These are phyloP conservation scores for Platichthys stellatus DNA, from an alignment of 2,113 vertebrate genomes.

Conservation along the genomic window DNA sequence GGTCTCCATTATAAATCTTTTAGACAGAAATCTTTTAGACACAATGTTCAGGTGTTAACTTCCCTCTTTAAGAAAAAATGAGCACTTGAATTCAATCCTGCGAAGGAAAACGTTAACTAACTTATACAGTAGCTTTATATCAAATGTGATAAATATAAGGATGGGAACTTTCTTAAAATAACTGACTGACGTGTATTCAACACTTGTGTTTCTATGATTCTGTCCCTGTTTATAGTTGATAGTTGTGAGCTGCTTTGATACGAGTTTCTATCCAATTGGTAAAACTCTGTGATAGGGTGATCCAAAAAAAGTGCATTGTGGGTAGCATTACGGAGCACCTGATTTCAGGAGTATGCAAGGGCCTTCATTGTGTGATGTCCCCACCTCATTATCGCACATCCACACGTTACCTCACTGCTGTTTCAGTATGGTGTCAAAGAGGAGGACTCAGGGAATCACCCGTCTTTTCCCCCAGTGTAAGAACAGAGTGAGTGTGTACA, in stretches of 20 bases:
- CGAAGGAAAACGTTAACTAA: constrained; percentile 5
- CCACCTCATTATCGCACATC: constrained; percentile 6
- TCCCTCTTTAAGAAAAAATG: constrained; percentile 25
- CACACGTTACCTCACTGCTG: constrained; percentile 32
- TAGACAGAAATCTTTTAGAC: neutral
- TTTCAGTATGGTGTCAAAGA: constrained; percentile 41
- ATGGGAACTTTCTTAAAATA: constrained; percentile 25
- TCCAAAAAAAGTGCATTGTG: constrained; percentile 69
- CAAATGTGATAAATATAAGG: constrained; percentile 1
- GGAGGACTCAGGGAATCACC: constrained; percentile 3
- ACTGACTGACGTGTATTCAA: neutral
- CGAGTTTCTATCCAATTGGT: constrained; percentile 25
- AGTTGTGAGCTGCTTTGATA: constrained; percentile 32
- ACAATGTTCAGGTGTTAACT: neutral
- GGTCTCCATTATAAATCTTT: neutral
- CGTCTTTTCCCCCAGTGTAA: constrained; percentile 25
- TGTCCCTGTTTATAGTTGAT: neutral
- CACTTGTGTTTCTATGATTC: constrained; percentile 15
- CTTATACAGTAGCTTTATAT: constrained; percentile 27
- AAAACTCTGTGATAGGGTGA: constrained; percentile 39
- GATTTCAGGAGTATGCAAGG: constrained; percentile 51
- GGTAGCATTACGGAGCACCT: constrained; percentile 47
- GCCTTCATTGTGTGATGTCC: constrained; percentile 36
- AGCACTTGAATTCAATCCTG: constrained; percentile 24
- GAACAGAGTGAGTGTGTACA: constrained; percentile 49